Conservation (phyloP, 2,888 invertebrate genomes). For the Atethmia centrago region DNA sequence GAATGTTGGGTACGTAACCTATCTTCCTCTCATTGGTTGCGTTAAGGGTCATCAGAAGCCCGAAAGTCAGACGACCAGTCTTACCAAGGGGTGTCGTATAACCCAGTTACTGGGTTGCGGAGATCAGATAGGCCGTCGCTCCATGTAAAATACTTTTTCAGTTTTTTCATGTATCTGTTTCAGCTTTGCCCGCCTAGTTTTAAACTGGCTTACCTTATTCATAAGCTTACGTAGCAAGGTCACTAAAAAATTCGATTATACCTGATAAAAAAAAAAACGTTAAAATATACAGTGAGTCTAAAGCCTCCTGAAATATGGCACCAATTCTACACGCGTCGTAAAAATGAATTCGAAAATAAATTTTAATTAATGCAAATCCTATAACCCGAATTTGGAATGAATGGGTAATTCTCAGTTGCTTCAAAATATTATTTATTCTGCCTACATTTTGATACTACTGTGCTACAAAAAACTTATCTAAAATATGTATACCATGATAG, state of each 20-base stretch:
- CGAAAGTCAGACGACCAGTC: too few species aligned
- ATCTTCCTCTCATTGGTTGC: too few species aligned
- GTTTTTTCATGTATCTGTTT: neutral
- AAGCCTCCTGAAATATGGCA: slow-evolving; percentile 30
- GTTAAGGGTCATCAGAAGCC: too few species aligned
- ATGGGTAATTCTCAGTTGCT: slow-evolving; percentile 28
- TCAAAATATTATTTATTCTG: neutral
- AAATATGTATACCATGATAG: too few species aligned
- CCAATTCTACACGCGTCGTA: slow-evolving; percentile 33
- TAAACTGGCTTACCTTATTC: neutral
- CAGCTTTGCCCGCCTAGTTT: neutral
- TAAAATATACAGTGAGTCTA: neutral
- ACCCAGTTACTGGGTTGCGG: too few species aligned
- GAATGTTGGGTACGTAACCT: too few species aligned
- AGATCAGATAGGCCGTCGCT: too few species aligned
- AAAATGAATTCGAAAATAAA: slow-evolving; percentile 33
- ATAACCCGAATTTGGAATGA: slow-evolving; percentile 45
- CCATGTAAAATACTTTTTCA: too few species aligned
- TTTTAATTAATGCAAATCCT: slow-evolving; percentile 56
- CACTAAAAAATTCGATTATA: slow-evolving; percentile 13
- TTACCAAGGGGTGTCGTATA: too few species aligned
- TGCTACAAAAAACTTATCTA: neutral
- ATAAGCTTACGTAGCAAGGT: slow-evolving; percentile 10
- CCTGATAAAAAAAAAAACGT: slow-evolving; percentile 12
- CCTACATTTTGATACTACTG: neutral